A percentile compares a stretch with the other conserved stretches of the same genome.
Conservation (phyloP, 2,888 invertebrate genomes). For the Calameuta idolon region DNA sequence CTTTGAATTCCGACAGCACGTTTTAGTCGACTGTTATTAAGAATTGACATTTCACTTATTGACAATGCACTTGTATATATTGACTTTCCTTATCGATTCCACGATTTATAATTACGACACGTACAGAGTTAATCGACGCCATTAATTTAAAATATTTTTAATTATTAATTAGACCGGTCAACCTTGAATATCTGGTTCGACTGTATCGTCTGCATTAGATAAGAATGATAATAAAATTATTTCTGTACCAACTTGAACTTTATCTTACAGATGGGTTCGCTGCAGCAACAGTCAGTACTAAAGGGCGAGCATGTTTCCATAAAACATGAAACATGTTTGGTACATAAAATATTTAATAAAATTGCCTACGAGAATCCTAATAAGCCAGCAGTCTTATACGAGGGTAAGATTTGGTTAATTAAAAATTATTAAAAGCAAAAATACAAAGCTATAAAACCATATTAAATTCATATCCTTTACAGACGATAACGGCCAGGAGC, state of each 20-base stretch:
- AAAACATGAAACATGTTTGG: conserved; percentile 59
- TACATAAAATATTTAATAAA: conserved; percentile 72
- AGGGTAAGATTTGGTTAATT: conserved; percentile 65
- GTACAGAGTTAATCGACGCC: background rate
- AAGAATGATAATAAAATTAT: background rate
- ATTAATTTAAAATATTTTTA: background rate
- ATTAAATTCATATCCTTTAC: conserved; percentile 12
- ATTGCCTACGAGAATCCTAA: conserved; percentile 70
- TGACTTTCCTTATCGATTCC: background rate
- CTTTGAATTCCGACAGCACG: background rate
- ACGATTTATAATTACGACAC: background rate
- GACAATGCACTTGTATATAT: background rate
- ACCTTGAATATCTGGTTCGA: background rate
- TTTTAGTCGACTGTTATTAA: background rate
- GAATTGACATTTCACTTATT: background rate
- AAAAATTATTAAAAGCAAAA: background rate
- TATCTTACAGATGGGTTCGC: conserved; percentile 75
- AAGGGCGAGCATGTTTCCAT: conserved; percentile 60
- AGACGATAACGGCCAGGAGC: conserved; percentile 51
- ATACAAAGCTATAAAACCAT: background rate
- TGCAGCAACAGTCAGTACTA: conserved; percentile 80
- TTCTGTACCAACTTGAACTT: background rate
- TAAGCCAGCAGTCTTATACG: conserved; percentile 74
- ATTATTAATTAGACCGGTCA: background rate
- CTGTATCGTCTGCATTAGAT: background rate